Evolutionary conservation across 2,888 invertebrate species (phyloP), one percentile per base, ranked within the genome.

Genomic region (Cloeon dipterum): DNA sequence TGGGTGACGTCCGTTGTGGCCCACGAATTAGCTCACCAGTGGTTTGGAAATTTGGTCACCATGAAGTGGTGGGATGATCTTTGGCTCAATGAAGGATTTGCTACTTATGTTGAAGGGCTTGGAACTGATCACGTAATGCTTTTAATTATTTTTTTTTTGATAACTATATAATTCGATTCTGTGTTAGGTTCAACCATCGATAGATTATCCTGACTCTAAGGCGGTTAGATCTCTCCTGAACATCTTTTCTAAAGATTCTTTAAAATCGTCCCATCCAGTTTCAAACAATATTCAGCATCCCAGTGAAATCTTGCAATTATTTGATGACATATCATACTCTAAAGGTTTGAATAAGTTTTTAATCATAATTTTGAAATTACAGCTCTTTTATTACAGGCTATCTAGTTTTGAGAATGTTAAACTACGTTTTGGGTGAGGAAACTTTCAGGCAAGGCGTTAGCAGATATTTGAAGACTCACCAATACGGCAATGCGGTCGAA

Each of bases 21-120:
- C 1, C 79, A 81, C 54, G 79, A 81, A 53, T 52, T 81, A 36
- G 69, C 76, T 2, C 85, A 86, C 51, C 75, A 74, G 63, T 82
- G 82, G 82, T 83, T 83, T 53, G 82, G 82, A 8, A 79, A 81
- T 57, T 56, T 77, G 49, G 77, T 79, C 1, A 79, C 78, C 19
- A 77, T 78, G 76, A 69, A 70, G 50, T 79, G 78, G 78, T 79
- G 78, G 78, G 73, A 74, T 0, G 77, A 78, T 52, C 53, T 78
- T 7, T 78, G 77, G 77, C 57, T 78, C 37, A 78, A 78, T 53
- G 78, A 78, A 53, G 78, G 77, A 1, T 76, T 76, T 49, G 76
- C 75, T 5, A 75, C 74, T 0, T 74, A 68, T 53, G 66, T 70
- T 42, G 70, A 70, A 1, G 62, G 64, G 1, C 46, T 56, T 3